phyloP scores from a whole-genome alignment of 2,113 vertebrate genomes.

The Phylloscopus trochilus region DNA sequence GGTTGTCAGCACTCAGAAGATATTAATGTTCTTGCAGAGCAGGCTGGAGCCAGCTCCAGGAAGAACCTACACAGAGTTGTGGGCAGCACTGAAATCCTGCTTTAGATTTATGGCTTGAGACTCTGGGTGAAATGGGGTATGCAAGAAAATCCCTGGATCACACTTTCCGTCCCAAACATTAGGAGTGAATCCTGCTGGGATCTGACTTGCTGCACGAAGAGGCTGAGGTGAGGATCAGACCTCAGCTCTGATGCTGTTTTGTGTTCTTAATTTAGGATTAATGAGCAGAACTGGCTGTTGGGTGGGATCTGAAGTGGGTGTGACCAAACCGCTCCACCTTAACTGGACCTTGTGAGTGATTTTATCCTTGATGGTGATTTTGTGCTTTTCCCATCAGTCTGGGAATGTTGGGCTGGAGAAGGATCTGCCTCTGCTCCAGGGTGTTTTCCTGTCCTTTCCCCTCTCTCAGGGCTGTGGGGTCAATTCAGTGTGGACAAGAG shows the following conservation, averaged over 20 bases:
- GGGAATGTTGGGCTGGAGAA: background rate
- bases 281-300: background rate
- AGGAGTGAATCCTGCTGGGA: background rate
- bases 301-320: accelerated
- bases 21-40: background rate
- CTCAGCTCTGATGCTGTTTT: accelerated
- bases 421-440: background rate
- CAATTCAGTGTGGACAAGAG: background rate
- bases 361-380: background rate
- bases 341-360: accelerated
- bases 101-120: background rate
- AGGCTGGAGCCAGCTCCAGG: background rate
- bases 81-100: background rate
- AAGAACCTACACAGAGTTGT: background rate
- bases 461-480: background rate
- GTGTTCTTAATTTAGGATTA: background rate
- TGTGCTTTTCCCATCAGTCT: background rate
- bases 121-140: background rate
- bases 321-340: accelerated
- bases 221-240: background rate
- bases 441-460: background rate
- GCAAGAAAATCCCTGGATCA: background rate
- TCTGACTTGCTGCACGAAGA: background rate
- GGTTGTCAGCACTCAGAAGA: background rate
- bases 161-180: background rate